Evolutionary conservation across 2,797 vertebrate species (phyloP).

Genomic region (Muraenolepis orangiensis): DNA sequence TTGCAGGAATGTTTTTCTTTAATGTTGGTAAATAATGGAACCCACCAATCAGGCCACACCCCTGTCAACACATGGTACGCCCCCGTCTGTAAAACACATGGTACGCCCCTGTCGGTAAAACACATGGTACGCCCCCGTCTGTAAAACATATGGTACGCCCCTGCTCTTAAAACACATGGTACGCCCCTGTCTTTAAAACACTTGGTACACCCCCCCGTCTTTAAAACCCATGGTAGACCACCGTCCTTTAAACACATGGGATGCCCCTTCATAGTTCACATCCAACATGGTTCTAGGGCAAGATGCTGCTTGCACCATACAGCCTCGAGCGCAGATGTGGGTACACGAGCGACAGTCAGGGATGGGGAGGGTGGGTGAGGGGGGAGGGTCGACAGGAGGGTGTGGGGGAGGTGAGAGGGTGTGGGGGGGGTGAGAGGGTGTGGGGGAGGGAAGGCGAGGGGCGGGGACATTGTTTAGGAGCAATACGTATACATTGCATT

Average conservation of each 20-base stretch:
- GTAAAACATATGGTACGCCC: too few relatives aligned
- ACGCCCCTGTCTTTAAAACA: too few relatives aligned
- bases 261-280: neutral
- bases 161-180: too few relatives aligned
- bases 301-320: neutral
- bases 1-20: conserved; percentile 77
- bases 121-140: too few relatives aligned
- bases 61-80: too few relatives aligned
- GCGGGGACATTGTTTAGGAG: conserved; percentile 15
- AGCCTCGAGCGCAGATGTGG: neutral
- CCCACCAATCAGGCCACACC: conserved; percentile 43
- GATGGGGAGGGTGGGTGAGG: conserved; percentile 19
- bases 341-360: too few relatives aligned
- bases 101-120: neutral
- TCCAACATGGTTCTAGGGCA: neutral
- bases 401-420: conserved; percentile 43
- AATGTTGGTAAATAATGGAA: conserved; percentile 71
- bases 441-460: conserved; percentile 6
- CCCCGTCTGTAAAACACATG: neutral
- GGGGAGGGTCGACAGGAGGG: conserved; percentile 11
- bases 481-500: conserved; percentile 70
- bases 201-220: too few relatives aligned
- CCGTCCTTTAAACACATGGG: too few relatives aligned
- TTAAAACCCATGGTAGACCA: neutral
- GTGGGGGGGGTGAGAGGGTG: conserved; percentile 13